These are phyloP conservation scores for Ifrita kowaldi DNA, from an alignment of 2,113 vertebrate genomes.

Conservation along the genomic window DNA sequence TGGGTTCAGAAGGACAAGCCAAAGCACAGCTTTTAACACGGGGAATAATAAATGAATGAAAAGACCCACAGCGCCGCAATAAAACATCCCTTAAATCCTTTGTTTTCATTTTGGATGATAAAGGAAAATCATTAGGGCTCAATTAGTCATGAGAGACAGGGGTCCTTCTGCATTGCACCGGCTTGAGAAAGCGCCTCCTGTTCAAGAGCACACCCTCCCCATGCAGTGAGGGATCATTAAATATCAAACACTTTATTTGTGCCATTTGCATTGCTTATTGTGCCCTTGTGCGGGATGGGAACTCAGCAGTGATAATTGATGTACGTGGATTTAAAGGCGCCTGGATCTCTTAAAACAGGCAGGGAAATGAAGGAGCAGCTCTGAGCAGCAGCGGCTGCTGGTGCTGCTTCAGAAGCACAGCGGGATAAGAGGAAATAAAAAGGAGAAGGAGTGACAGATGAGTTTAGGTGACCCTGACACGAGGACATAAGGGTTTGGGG, in stretches of 20 bases:
- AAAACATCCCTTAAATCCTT: conserved; percentile 23
- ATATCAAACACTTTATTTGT: not conserved
- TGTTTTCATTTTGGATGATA: conserved; percentile 18
- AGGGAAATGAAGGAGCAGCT: not conserved
- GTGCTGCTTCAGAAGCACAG: not conserved
- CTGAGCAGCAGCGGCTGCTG: fast-evolving
- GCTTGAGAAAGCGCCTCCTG: not conserved
- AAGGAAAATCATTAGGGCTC: conserved; percentile 24
- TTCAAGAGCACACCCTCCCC: not conserved
- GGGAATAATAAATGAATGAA: not conserved
- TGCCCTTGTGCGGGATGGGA: not conserved
- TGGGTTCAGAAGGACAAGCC: not conserved
- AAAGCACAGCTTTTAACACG: not conserved
- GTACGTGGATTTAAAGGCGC: not conserved
- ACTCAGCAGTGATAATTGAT: fast-evolving
- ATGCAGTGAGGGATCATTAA: not conserved
- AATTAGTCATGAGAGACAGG: not conserved
- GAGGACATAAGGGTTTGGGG: not conserved
- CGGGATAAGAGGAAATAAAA: not conserved
- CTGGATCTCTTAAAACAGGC: not conserved
- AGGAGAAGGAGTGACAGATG: not conserved
- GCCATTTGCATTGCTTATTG: not conserved
- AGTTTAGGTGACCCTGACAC: not conserved
- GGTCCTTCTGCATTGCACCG: not conserved
- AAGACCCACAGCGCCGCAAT: not conserved